phyloP scores from a whole-genome alignment of 2,113 vertebrate genomes.

The Prochilodus magdalenae region DNA sequence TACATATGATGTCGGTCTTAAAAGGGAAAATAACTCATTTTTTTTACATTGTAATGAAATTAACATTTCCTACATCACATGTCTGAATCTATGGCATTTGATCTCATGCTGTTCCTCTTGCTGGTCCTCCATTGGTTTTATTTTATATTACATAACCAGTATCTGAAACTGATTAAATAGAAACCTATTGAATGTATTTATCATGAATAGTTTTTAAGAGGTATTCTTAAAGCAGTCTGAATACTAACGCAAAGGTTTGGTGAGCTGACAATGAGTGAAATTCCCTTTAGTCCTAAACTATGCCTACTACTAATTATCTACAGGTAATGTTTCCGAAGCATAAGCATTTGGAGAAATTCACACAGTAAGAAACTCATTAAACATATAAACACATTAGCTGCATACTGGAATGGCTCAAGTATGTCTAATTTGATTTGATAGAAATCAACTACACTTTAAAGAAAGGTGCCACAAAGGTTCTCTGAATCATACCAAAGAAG shows the following conservation, averaged over 20 bases:
- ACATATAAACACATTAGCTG: background rate
- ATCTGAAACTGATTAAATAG: background rate
- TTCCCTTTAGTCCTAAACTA: background rate
- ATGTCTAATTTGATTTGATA: background rate
- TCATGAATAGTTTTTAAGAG: background rate
- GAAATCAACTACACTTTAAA: no score
- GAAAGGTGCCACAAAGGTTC: no score
- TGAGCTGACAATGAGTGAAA: background rate
- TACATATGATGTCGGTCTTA: background rate
- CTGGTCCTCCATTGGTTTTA: background rate
- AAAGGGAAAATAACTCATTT: conserved; percentile 2
- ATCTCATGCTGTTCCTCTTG: background rate
- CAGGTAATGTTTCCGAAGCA: background rate
- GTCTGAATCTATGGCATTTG: background rate
- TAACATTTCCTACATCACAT: background rate
- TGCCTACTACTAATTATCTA: background rate
- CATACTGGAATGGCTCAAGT: conserved; percentile 22
- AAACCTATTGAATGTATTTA: background rate
- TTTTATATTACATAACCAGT: background rate
- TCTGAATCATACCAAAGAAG: no score
- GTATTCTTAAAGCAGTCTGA: background rate
- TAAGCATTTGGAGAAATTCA: conserved; percentile 13
- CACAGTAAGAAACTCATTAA: background rate
- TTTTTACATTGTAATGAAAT: background rate
- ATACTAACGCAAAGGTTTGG: background rate